Percentiles rank a stretch among this genome's conserved stretches.
phyloP scores from a whole-genome alignment of 2,797 vertebrate species.

The Haliaeetus albicilla region DNA sequence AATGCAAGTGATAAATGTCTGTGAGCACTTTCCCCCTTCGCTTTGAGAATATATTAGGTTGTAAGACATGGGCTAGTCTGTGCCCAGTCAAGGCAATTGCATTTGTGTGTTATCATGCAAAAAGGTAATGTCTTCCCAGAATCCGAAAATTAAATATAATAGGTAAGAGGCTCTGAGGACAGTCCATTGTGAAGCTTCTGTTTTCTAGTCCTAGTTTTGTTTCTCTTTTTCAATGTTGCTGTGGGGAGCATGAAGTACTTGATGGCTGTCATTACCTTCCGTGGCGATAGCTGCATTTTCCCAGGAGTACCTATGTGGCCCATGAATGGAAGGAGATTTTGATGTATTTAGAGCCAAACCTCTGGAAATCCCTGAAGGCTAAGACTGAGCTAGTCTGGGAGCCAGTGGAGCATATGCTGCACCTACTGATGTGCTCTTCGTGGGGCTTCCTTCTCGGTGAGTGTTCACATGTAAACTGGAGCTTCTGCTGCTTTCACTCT shows the following conservation, averaged over 20 bases:
- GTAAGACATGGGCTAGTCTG: neutral
- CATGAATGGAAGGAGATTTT: neutral
- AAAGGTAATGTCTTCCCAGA: neutral
- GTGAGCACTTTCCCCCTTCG: neutral
- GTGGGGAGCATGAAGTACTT: neutral
- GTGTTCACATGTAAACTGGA: fast-evolving
- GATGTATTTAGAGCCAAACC: neutral
- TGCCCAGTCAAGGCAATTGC: neutral
- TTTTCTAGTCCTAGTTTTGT: neutral
- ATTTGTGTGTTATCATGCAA: neutral
- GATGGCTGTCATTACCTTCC: neutral
- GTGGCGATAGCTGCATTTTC: neutral
- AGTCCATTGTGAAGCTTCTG: neutral
- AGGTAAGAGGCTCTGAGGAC: neutral
- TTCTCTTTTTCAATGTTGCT: neutral
- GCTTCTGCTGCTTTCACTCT: neutral
- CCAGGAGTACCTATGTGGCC: neutral
- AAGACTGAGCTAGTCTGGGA: neutral
- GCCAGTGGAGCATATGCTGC: no score
- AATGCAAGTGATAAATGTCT: neutral
- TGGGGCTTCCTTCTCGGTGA: neutral
- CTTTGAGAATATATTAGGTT: neutral
- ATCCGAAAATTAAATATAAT: neutral
- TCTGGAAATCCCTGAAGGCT: neutral
- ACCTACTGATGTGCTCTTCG: neutral